Conservation (phyloP, 2,888 invertebrate genomes). For the Diaperis boleti region DNA sequence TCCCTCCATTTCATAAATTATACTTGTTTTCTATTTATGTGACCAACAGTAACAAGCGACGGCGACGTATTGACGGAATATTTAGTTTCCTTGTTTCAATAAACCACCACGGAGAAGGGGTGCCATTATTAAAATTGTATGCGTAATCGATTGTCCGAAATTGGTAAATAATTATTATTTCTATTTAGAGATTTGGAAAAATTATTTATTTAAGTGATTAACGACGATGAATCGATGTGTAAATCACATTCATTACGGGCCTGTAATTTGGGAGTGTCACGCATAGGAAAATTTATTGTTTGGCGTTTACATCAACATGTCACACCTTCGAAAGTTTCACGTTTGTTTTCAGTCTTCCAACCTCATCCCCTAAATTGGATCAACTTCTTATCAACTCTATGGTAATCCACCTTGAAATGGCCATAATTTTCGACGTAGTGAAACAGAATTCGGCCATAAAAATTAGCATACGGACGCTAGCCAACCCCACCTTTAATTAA, state of each 20-base stretch:
- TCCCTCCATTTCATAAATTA: conserved; percentile 1
- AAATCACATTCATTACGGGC: conserved; percentile 3
- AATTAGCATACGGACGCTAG: conserved; percentile 52
- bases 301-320: no score
- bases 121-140: not conserved
- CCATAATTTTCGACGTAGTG: conserved; percentile 21
- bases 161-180: conserved; percentile 2
- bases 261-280: not conserved
- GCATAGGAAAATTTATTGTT: not conserved
- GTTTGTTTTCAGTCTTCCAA: no score
- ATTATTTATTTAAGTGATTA: conserved; percentile 7
- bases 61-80: conserved; percentile 3
- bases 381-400: conserved; percentile 5
- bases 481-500: conserved; percentile 55
- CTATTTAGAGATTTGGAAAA: not conserved
- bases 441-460: conserved; percentile 41
- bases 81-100: not conserved
- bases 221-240: conserved; percentile 5
- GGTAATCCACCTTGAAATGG: conserved; percentile 19
- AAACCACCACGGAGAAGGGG: not conserved
- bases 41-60: not conserved
- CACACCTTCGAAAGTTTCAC: no score
- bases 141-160: not conserved
- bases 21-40: conserved; percentile 2
- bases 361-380: no score